Percentiles rank a stretch among this genome's conserved stretches.
Evolutionary conservation across 2,797 vertebrate species (phyloP).

Genomic region (Neostethus bicornis): DNA sequence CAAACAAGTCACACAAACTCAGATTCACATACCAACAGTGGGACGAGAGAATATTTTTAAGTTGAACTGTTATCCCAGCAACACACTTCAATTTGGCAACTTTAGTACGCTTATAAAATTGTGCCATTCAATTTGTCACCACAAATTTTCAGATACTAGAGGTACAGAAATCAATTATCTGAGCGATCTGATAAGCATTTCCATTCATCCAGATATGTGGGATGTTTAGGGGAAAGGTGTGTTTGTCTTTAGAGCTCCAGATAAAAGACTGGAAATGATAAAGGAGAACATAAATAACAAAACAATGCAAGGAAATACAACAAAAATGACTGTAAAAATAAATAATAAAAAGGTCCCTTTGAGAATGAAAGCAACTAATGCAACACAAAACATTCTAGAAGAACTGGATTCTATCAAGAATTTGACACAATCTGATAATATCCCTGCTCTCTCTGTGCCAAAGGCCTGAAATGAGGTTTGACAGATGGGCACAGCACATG

Average conservation of each 20-base stretch:
- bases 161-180: slow-evolving; percentile 28
- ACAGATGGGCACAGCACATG: slow-evolving; percentile 61
- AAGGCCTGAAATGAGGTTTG: slow-evolving; percentile 35
- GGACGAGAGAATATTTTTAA: slow-evolving; percentile 1
- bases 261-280: slow-evolving; percentile 42
- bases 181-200: slow-evolving; percentile 3
- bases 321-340: slow-evolving; percentile 46
- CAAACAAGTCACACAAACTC: slow-evolving; percentile 20
- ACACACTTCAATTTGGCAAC: slow-evolving; percentile 15
- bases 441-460: slow-evolving; percentile 13
- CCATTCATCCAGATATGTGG: slow-evolving; percentile 30
- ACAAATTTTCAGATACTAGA: slow-evolving; percentile 37
- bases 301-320: slow-evolving; percentile 45
- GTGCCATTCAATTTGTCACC: slow-evolving; percentile 47
- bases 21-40: no score
- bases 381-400: slow-evolving; percentile 10
- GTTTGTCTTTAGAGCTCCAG: slow-evolving; percentile 30
- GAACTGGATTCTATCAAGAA: slow-evolving; percentile 25
- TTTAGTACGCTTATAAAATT: slow-evolving; percentile 1
- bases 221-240: slow-evolving; percentile 59
- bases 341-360: slow-evolving; percentile 45
- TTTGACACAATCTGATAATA: slow-evolving; percentile 38
- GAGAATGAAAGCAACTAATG: slow-evolving; percentile 13
- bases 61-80: slow-evolving; percentile 3
- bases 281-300: slow-evolving; percentile 12